Percentiles rank a stretch among this genome's conserved stretches.
These are phyloP conservation scores for Phrynosoma blainvillii DNA, from an alignment of 2,113 vertebrate species.

Conservation along the genomic window DNA sequence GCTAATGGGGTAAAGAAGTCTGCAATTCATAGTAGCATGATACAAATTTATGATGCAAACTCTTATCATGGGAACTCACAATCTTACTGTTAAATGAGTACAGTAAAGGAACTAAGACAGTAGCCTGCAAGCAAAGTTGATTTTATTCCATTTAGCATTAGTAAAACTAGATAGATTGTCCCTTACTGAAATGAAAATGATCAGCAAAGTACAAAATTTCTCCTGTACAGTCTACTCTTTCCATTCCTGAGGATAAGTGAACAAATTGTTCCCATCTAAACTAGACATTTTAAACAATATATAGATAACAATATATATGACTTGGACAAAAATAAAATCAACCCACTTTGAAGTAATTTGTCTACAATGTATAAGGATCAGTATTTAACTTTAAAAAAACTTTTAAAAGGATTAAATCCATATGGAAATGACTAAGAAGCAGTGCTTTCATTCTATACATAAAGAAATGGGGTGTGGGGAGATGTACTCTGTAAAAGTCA, in stretches of 20 bases:
- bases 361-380: background rate
- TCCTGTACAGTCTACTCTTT: background rate
- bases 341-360: conserved; percentile 30
- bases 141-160: conserved; percentile 38
- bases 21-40: background rate
- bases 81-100: conserved; percentile 1
- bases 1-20: background rate
- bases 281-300: background rate
- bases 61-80: no score
- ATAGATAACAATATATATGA: conserved; percentile 7
- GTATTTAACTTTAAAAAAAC: background rate
- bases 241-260: background rate
- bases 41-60: background rate
- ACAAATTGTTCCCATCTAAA: conserved; percentile 23
- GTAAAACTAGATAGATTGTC: conserved; percentile 29
- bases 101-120: conserved; percentile 45
- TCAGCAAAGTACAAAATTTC: background rate
- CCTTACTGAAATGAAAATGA: conserved; percentile 3
- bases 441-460: conserved; percentile 47
- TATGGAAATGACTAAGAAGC: conserved; percentile 24
- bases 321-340: conserved; percentile 37
- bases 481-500: conserved; percentile 51
- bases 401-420: background rate
- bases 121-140: conserved; percentile 49
- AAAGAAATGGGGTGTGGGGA: conserved; percentile 13